Evolutionary conservation across 2,888 invertebrate genomes (phyloP).

Genomic region (Ctenicera cuprea): DNA sequence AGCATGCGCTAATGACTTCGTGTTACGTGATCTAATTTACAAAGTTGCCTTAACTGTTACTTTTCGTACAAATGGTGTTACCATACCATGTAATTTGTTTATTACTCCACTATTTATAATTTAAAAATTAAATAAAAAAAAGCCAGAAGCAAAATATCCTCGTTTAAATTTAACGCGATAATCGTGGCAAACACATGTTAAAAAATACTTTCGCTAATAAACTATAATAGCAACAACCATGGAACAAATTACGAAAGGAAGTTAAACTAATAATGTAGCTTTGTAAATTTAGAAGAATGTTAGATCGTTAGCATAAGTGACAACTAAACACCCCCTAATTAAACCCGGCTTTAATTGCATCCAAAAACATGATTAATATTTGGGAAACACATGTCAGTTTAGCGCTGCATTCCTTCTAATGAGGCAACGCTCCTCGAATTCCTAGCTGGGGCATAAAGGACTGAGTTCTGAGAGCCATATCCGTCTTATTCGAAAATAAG

Average conservation of each 20-base stretch:
- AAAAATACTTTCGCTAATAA: slow-evolving; percentile 12
- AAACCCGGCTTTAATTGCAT: slow-evolving; percentile 70
- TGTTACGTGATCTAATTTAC: slow-evolving; percentile 60
- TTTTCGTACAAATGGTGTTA: slow-evolving; percentile 53
- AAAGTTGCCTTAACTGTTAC: slow-evolving; percentile 54
- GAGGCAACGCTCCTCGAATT: slow-evolving; percentile 69
- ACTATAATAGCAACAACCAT: slow-evolving; percentile 2
- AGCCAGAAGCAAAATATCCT: background rate
- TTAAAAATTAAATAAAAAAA: background rate
- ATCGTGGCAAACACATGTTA: slow-evolving; percentile 22
- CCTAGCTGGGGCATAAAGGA: slow-evolving; percentile 61
- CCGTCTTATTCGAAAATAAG: slow-evolving; percentile 27
- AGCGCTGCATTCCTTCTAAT: slow-evolving; percentile 73
- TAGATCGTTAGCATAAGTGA: slow-evolving; percentile 66
- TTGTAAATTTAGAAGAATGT: slow-evolving; percentile 59
- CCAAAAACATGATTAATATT: slow-evolving; percentile 72
- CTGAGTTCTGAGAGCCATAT: slow-evolving; percentile 44
- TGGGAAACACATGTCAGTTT: slow-evolving; percentile 72
- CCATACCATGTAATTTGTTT: slow-evolving; percentile 48
- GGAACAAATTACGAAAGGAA: slow-evolving; percentile 23
- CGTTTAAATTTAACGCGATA: slow-evolving; percentile 15
- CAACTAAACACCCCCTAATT: slow-evolving; percentile 71
- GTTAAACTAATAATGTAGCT: slow-evolving; percentile 12
- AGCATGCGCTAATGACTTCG: slow-evolving; percentile 57
- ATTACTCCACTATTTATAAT: slow-evolving; percentile 38